Base-by-base conservation (phyloP, 2,888 invertebrate species). In the Slavum lentiscoides region DNA sequence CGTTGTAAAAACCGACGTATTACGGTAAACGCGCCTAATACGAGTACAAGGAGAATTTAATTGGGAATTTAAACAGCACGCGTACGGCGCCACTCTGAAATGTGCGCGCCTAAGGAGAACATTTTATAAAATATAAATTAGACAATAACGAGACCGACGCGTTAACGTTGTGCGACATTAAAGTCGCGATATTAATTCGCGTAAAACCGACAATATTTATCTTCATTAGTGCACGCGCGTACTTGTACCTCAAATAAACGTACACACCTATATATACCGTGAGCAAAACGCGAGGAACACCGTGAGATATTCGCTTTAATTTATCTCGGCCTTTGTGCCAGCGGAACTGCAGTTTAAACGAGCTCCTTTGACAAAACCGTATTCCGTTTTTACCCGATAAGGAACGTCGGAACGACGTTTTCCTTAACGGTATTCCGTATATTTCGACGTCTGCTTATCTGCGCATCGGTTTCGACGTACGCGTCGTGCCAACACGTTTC, bases 361-460 rank as follows among this genome's bases (percentile, higher is more conserved):
- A 74, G n/a, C 53, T 37, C 49, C 37, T 64, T 49, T 64, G 64
- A 64, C 55, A 74, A 74, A 74, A 64, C n/a, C 30, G 62, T 53
- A n/a, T 55, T 55, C 21, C 49, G 8, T 55, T 30, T 30, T 30
- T 64, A 8, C 53, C 4, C 17, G 74, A 64, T 74, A 62, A 74
- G 30, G 30, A 53, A 74, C 37, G 49, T 74, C 17, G 1, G 62
- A 74, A 62, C 53, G 15, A 64, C 53, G 30, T 55, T 49, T 55
- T 53, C n/a, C 37, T 21, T 37, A 37, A 37, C 37, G 64, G 62
- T 64, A 53, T 62, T 37, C n/a, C 8, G 53, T 64, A 64, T 74
- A 64, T 74, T 53, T 74, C 64, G 53, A 64, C 13, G 37, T 64
- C 37, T n/a, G n/a, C n/a, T 64, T 74, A 74, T 64, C 74, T 55